A percentile compares a stretch with the other conserved stretches of the same genome.
Conservation (phyloP, 1,140 invertebrate species). For the Calephelis virginiensis region DNA sequence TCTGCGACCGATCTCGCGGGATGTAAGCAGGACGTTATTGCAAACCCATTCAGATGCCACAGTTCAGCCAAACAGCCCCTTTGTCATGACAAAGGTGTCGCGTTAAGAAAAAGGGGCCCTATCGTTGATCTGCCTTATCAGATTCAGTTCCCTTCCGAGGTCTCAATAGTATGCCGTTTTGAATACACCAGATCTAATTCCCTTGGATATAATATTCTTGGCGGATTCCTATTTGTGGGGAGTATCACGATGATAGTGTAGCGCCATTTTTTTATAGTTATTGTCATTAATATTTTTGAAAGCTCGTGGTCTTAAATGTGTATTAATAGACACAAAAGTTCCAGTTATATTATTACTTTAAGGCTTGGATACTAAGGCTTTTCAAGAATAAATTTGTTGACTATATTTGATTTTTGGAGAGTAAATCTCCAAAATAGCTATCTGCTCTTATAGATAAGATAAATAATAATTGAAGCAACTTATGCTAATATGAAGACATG, state of each 20-base stretch:
- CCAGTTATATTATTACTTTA: neutral
- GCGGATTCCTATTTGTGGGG: conserved; percentile 62
- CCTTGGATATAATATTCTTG: conserved; percentile 46
- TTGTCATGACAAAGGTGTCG: conserved; percentile 77
- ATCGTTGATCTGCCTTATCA: conserved; percentile 76
- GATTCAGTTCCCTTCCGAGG: conserved; percentile 75
- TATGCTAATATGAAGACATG: too few relatives aligned
- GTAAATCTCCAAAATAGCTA: too few relatives aligned
- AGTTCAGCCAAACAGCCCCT: conserved; percentile 70
- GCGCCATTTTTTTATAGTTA: conserved; percentile 20
- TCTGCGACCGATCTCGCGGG: conserved; percentile 73
- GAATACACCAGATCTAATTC: conserved; percentile 71
- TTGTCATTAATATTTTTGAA: neutral
- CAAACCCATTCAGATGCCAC: conserved; percentile 75
- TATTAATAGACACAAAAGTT: neutral
- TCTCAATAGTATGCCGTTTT: conserved; percentile 65
- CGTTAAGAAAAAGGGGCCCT: conserved; percentile 74
- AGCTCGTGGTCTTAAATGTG: neutral
- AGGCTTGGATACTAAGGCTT: neutral
- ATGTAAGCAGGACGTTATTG: conserved; percentile 69
- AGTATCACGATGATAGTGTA: conserved; percentile 37
- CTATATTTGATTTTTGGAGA: too few relatives aligned
- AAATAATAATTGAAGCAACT: too few relatives aligned
- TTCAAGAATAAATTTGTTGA: neutral
- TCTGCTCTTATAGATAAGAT: too few relatives aligned